A percentile compares a stretch with the other conserved stretches of the same genome.
Evolutionary conservation across 1,140 invertebrate species (phyloP).

Genomic region (Bombus waltoni): DNA sequence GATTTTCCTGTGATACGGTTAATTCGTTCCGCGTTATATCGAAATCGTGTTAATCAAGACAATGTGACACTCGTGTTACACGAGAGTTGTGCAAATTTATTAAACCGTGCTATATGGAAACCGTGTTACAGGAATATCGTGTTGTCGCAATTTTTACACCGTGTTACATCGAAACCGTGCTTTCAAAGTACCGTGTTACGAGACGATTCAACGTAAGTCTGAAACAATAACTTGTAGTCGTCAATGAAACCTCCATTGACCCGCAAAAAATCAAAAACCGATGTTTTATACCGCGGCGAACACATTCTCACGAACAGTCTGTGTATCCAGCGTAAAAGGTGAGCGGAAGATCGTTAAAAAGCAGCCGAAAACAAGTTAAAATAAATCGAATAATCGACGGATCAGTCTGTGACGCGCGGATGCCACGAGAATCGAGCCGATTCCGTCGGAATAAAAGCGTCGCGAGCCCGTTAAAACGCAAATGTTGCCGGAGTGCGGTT

Average conservation of each 20-base stretch:
- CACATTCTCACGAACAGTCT: not conserved
- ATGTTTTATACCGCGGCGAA: not conserved
- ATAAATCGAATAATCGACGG: constrained; percentile 45
- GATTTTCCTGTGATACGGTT: too few relatives aligned
- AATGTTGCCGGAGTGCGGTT: constrained; percentile 55
- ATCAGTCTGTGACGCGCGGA: not conserved
- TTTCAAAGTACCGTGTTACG: too few relatives aligned
- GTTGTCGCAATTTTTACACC: too few relatives aligned
- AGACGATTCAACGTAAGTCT: not conserved
- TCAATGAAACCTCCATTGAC: not conserved
- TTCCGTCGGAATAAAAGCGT: constrained; percentile 41
- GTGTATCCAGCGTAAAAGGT: not conserved
- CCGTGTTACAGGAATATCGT: too few relatives aligned
- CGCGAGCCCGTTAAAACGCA: constrained; percentile 45
- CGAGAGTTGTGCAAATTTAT: too few relatives aligned
- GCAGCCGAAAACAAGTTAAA: constrained; percentile 21
- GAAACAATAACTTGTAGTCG: not conserved
- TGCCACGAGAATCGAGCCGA: not conserved
- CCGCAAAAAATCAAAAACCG: not conserved
- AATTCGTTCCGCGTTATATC: too few relatives aligned
- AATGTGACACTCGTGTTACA: too few relatives aligned
- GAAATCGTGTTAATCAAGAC: too few relatives aligned
- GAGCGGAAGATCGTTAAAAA: too few relatives aligned
- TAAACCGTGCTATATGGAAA: too few relatives aligned
- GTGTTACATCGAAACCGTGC: too few relatives aligned